Evolutionary conservation across 2,888 invertebrate genomes (phyloP).

Genomic region (Suillia variegata): DNA sequence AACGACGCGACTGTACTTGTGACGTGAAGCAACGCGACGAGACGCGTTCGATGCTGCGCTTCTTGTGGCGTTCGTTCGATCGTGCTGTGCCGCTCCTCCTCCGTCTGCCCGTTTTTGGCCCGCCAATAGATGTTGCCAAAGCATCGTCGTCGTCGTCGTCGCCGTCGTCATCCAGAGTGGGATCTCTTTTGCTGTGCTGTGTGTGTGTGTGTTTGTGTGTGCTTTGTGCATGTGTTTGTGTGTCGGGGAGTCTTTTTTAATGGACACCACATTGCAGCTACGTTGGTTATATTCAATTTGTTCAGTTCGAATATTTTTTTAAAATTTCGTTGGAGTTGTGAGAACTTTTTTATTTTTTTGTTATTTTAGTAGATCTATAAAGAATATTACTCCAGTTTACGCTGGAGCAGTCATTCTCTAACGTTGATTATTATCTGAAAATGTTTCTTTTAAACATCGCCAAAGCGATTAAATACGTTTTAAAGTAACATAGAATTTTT

Average conservation of each 20-base stretch:
- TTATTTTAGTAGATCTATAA: too few species aligned
- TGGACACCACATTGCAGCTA: too few species aligned
- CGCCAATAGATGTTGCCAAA: background rate
- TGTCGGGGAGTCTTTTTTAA: background rate
- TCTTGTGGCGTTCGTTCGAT: background rate
- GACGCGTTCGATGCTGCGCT: background rate
- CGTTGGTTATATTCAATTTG: too few species aligned
- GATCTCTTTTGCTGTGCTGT: background rate
- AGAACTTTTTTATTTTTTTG: too few species aligned
- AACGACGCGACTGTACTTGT: conserved; percentile 19
- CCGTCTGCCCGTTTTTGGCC: background rate
- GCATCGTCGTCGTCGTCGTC: background rate
- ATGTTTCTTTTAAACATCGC: too few species aligned
- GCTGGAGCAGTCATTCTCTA: too few species aligned
- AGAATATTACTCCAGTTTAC: too few species aligned
- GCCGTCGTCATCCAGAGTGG: background rate
- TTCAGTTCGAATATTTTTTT: too few species aligned
- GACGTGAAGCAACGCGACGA: background rate
- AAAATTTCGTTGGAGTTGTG: too few species aligned
- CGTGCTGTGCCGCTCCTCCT: background rate
- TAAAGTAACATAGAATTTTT: too few species aligned
- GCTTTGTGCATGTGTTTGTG: background rate
- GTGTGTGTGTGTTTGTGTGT: background rate
- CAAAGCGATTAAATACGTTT: too few species aligned
- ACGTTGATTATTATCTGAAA: too few species aligned